Evolutionary conservation across 2,113 vertebrate genomes (phyloP).

Genomic region (Vulpes vulpes): DNA sequence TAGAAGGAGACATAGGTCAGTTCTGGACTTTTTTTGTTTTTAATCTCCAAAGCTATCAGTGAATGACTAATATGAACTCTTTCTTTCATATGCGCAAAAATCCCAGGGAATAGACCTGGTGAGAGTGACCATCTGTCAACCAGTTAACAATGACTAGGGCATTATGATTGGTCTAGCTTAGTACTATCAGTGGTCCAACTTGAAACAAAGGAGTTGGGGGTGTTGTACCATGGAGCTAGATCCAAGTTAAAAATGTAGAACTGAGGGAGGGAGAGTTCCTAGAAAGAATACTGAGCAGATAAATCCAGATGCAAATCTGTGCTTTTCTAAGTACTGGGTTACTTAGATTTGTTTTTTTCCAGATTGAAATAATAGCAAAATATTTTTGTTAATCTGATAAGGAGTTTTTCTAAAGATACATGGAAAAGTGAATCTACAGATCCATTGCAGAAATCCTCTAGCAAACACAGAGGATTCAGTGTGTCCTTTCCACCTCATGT

Average conservation of each 20-base stretch:
- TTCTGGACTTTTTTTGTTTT: not conserved
- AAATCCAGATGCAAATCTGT: not conserved
- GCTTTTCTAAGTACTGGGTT: not conserved
- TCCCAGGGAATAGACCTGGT: not conserved
- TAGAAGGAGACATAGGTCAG: not conserved
- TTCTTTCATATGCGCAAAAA: not conserved
- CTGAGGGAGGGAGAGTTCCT: not conserved
- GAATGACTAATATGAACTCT: not conserved
- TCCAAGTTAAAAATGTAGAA: not conserved
- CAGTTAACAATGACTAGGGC: not conserved
- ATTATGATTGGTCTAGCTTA: not conserved
- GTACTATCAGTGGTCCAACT: not conserved
- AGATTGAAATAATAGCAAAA: not conserved
- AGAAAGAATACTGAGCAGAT: not conserved
- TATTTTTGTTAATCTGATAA: conserved; percentile 1
- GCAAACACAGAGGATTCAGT: not conserved
- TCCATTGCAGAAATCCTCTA: not conserved
- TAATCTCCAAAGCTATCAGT: not conserved
- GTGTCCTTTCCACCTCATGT: not conserved
- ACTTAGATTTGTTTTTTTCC: not conserved
- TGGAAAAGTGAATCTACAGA: conserved; percentile 17
- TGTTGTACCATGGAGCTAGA: not conserved
- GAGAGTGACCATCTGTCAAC: not conserved
- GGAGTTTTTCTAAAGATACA: not conserved
- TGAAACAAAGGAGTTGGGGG: not conserved